These are phyloP conservation scores for Halichoeres trimaculatus DNA, from an alignment of 2,113 vertebrate genomes.

Conservation along the genomic window DNA sequence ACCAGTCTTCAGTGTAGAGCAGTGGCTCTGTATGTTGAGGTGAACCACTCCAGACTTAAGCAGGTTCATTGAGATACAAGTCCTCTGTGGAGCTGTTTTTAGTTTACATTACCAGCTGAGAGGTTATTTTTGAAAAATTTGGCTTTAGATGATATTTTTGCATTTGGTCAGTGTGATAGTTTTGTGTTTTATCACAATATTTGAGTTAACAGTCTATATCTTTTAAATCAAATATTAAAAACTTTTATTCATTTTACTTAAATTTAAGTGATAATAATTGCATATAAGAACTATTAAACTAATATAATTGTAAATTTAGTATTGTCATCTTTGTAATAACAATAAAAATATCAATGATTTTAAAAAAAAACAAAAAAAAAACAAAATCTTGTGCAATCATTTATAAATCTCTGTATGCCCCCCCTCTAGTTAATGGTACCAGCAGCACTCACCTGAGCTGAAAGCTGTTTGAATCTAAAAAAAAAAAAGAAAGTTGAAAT, in stretches of 20 bases:
- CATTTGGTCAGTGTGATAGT: too few relatives aligned
- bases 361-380: background rate
- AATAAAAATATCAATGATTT: background rate
- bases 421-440: background rate
- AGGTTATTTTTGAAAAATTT: background rate
- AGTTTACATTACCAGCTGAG: too few relatives aligned
- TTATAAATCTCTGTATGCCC: background rate
- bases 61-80: background rate
- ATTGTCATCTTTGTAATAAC: background rate
- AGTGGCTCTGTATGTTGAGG: background rate
- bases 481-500: slow-evolving; percentile 5
- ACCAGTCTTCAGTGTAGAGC: background rate
- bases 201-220: too few relatives aligned
- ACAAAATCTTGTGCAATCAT: background rate
- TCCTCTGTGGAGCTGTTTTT: background rate
- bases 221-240: too few relatives aligned
- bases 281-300: too few relatives aligned
- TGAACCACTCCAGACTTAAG: background rate
- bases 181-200: too few relatives aligned
- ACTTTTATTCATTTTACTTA: background rate
- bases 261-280: background rate
- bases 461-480: slow-evolving; percentile 69
- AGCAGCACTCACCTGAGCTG: slow-evolving; percentile 67
- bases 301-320: too few relatives aligned
- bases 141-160: background rate